phyloP scores from a whole-genome alignment of 2,797 vertebrate species.

The Chrosomus eos region DNA sequence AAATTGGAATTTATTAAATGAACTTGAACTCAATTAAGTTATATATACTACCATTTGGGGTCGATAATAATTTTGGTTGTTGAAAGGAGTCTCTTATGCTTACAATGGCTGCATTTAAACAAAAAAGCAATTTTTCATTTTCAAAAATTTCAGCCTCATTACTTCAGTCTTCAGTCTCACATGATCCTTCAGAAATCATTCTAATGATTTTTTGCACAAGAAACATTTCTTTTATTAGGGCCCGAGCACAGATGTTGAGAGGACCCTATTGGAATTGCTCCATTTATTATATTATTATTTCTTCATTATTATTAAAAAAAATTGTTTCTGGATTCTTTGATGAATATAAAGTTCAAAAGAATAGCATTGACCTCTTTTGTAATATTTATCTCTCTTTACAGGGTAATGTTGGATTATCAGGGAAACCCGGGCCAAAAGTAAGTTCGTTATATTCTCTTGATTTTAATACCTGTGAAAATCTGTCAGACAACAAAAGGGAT shows the following conservation, averaged over 20 bases:
- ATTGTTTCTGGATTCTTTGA: background rate
- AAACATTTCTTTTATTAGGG: background rate
- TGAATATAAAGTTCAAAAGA: background rate
- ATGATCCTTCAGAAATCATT: background rate
- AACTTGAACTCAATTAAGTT: no score
- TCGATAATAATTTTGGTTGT: no score
- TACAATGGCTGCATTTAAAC: background rate
- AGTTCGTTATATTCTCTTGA: conserved; percentile 46
- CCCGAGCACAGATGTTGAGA: no score
- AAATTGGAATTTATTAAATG: background rate
- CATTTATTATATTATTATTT: background rate
- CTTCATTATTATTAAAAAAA: background rate
- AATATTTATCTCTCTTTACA: conserved; percentile 54
- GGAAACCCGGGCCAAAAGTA: conserved; percentile 88
- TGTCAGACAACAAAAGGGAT: background rate
- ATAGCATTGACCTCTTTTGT: background rate
- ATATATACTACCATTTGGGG: background rate
- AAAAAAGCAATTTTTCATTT: no score
- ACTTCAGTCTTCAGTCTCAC: background rate
- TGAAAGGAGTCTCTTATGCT: background rate
- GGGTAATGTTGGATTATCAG: conserved; percentile 92
- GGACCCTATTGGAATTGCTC: no score
- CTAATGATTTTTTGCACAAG: background rate
- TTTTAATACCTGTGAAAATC: background rate
- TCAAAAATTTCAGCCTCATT: background rate